Evolutionary conservation across 2,797 vertebrate species (phyloP), one percentile per base, ranked within the genome.

Genomic region (Dendrocincla fuliginosa): DNA sequence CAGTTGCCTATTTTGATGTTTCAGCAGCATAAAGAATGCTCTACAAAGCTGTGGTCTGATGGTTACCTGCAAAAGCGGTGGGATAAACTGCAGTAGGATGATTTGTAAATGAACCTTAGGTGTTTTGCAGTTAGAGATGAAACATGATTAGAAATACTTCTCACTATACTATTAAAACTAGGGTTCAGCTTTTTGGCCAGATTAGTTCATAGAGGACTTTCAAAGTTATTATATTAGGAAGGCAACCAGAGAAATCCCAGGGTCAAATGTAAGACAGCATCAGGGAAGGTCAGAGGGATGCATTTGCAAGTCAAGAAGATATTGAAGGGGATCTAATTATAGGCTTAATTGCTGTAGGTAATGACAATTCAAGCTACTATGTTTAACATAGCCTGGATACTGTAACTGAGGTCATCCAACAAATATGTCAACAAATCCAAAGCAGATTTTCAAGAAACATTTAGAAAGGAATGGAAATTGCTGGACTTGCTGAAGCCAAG

Each of bases 291-390:
- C 69, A 93, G 84, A 96, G 64, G 77, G 33, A 60, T 77, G 60
- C n/a, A 74, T 93, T 84, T 85, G 82, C 89, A 96, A 96, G 93
- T 96, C 95, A 97, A 92, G 93, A 88, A 81, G 89, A 93, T 77
- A 28, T 53, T 87, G 81, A 95, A 96, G 90, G 95, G 81, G 91
- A 95, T 68, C 63, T 89, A 95, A 97, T 96, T 94, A 96, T 92
- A 96, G 91, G 39, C 90, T 96, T 96, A 96, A 70, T 95, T 11
- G 23, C 88, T 88, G 35, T 82, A n/a, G 61, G 47, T 94, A 95
- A 95, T 94, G 84, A 93, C 92, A 92, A 91, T 85, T 90, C 88
- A 75, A 81, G 63, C 80, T 96, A 67, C 95, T 96, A 94, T 95
- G 95, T 93, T 95, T 94, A 96, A 87, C 95, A 60, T 84, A 89